Evolutionary conservation across 1,140 invertebrate species (phyloP), one percentile per base, ranked within the genome.

Genomic region (Apis cerana): DNA sequence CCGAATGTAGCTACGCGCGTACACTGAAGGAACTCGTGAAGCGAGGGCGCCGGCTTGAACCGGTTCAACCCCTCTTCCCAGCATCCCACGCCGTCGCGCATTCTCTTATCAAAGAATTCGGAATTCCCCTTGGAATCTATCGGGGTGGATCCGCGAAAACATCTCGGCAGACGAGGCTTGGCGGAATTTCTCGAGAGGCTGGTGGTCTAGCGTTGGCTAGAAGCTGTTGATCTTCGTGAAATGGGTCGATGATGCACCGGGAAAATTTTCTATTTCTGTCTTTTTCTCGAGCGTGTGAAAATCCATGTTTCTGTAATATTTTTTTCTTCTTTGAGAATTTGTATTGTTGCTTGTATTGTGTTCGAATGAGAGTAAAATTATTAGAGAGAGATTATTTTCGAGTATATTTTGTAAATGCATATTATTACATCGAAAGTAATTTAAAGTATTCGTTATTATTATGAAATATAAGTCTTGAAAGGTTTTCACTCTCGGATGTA

Each of bases 1-100:
- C 88, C 90, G 85, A 88, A 86, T 89, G 87, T 90, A 89, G 88
- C 80, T 85, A 85, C 91, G 91, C 90, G 90, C 89, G 89, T 88
- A 89, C 84, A 92, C 91, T 92, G 91, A 92, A 89, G 86, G 83
- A 87, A 91, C 88, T 91, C 85, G 86, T 80, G 75, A 76, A 27
- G 84, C 87, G 86, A 87, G 83, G 84, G 89, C 90, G 89, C 89
- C 90, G 86, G 88, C 88, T 89, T 87, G 86, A 84, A 84, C 85
- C 72, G 62, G 74, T 80, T 74, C 83, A 85, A 69, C 89, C 88
- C 89, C 88, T 86, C 84, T 86, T 88, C 80, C 67, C 82, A 85
- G 86, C 87, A 82, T 84, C 82, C 80, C 84, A 48, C 69, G 85
- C 90, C 33, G 82, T 84, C 89, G 90, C 89, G 89, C 90, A 89